phyloP scores from a whole-genome alignment of 2,888 invertebrate species.

The Clistopyga incitator region DNA sequence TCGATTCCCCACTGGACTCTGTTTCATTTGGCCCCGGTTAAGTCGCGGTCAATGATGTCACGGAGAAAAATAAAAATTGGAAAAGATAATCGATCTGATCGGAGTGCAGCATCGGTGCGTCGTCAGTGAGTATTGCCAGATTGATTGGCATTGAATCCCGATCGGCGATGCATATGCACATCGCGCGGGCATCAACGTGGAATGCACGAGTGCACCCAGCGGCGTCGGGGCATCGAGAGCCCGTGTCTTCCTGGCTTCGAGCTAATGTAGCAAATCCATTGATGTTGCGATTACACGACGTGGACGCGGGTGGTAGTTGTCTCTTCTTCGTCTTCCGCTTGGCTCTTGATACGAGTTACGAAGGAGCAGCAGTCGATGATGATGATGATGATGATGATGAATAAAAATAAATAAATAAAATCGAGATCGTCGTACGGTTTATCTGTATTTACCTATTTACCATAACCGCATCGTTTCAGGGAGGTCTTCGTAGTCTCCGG shows the following conservation, averaged over 20 bases:
- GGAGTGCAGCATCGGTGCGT: not conserved
- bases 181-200: constrained; percentile 41
- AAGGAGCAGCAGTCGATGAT: no score
- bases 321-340: not conserved
- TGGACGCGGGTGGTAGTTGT: constrained; percentile 8
- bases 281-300: constrained; percentile 45
- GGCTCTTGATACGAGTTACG: not conserved
- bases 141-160: constrained; percentile 58
- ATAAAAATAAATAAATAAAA: no score
- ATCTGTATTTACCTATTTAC: constrained; percentile 45
- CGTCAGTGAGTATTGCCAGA: constrained; percentile 52
- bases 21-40: not conserved
- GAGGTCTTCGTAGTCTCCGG: constrained; percentile 43
- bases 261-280: constrained; percentile 40
- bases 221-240: constrained; percentile 23
- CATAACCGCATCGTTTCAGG: constrained; percentile 52
- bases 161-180: constrained; percentile 39
- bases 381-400: not conserved
- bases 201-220: constrained; percentile 33
- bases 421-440: constrained; percentile 25
- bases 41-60: not conserved
- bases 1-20: not conserved
- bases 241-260: constrained; percentile 11
- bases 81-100: not conserved
- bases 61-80: not conserved